phyloP scores from a whole-genome alignment of 2,797 vertebrate genomes.

The Sylvilagus floridanus region DNA sequence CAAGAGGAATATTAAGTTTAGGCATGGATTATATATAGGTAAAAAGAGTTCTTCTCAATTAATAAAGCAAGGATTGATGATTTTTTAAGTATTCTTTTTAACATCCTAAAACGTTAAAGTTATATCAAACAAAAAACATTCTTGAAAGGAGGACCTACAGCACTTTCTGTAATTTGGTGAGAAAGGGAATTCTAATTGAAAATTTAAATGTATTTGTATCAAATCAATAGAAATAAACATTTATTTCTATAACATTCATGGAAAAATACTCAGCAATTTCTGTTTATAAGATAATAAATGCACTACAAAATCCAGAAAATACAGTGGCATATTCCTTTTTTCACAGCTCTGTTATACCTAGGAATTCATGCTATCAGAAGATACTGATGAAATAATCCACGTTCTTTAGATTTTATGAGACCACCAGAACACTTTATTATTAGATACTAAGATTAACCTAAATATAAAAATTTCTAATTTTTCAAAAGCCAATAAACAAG shows the following conservation, averaged over 20 bases:
- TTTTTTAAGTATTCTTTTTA: background rate
- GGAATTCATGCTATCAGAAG: background rate
- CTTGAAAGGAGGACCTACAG: background rate
- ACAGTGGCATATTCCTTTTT: constrained; percentile 1
- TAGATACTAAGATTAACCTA: constrained; percentile 9
- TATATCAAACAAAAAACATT: constrained; percentile 32
- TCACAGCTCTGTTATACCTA: background rate
- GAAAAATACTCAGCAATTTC: constrained; percentile 32
- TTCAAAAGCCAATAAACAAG: constrained; percentile 50
- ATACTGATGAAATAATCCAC: background rate
- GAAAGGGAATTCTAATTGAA: background rate
- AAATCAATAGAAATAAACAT: background rate
- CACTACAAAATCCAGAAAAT: constrained; percentile 4
- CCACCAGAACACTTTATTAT: constrained; percentile 22
- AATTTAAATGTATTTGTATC: constrained; percentile 37
- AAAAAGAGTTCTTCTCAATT: background rate
- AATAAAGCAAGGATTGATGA: background rate
- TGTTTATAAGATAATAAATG: constrained; percentile 11
- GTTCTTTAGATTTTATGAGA: background rate
- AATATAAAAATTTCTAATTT: background rate
- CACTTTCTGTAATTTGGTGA: background rate
- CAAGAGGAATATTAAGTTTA: background rate
- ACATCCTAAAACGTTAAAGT: background rate
- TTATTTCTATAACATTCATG: background rate
- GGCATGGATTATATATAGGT: background rate